Conservation (phyloP, 2,888 invertebrate species). For the Dryomyza anilis region DNA sequence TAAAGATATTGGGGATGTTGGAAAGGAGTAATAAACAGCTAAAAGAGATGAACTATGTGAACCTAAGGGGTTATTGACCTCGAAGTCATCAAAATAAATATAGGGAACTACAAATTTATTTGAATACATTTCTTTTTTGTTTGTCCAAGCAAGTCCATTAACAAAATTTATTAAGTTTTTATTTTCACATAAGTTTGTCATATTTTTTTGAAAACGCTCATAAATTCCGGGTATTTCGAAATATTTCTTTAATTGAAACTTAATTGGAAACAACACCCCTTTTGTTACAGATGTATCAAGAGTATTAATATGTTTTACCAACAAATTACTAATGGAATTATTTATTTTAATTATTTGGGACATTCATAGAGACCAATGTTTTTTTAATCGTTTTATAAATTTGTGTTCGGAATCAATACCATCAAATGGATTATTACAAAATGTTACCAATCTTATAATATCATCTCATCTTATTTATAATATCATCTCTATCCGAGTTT, state of each 20-base stretch:
- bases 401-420: not conserved
- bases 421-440: not conserved
- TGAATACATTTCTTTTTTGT: not conserved
- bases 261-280: not conserved
- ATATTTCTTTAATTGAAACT: too few relatives aligned
- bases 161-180: not conserved
- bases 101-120: not conserved
- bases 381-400: not conserved
- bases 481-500: not conserved
- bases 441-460: not conserved
- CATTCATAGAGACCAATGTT: not conserved
- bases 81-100: not conserved
- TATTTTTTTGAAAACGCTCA: not conserved
- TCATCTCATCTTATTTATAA: not conserved
- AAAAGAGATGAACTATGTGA: not conserved
- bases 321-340: not conserved
- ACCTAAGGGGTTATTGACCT: not conserved
- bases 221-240: not conserved
- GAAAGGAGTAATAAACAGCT: not conserved
- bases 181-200: not conserved
- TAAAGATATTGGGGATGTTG: not conserved
- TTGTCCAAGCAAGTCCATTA: not conserved
- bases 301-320: not conserved
- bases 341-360: not conserved
- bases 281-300: not conserved